Percentiles rank a stretch among this genome's conserved stretches.
Evolutionary conservation across 2,888 invertebrate species (phyloP).

Genomic region (Agrotis puta): DNA sequence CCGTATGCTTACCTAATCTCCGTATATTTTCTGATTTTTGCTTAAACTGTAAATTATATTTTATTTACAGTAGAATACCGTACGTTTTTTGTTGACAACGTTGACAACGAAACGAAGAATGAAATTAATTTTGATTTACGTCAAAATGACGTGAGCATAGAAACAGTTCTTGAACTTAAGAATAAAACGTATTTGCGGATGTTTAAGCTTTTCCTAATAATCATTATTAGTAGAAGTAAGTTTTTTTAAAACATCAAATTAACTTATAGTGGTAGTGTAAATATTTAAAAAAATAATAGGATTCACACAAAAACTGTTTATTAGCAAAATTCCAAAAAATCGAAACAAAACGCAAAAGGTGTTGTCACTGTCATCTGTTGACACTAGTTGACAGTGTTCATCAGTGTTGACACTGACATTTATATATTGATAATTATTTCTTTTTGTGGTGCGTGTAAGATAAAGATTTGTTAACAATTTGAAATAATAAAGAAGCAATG

Average conservation of each 20-base stretch:
- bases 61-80: background rate
- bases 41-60: too few species aligned
- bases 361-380: conserved; percentile 8
- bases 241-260: too few species aligned
- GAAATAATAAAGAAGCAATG: background rate
- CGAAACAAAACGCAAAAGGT: conserved; percentile 28
- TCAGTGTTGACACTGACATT: background rate
- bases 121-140: background rate
- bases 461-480: background rate
- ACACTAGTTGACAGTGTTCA: too few species aligned
- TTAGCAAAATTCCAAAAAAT: background rate
- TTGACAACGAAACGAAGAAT: too few species aligned
- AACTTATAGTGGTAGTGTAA: too few species aligned
- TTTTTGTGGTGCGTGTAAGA: background rate
- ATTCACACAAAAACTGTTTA: background rate
- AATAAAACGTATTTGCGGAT: conserved; percentile 20
- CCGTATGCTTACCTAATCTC: conserved; percentile 16
- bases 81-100: background rate
- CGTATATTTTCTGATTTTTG: background rate
- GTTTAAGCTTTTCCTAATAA: too few species aligned
- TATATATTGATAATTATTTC: background rate
- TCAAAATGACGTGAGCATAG: conserved; percentile 9
- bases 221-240: too few species aligned
- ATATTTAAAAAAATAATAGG: too few species aligned
- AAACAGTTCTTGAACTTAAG: background rate